Evolutionary conservation across 2,797 vertebrate species (phyloP), one percentile per base, ranked within the genome.

Genomic region (Mallotus villosus): DNA sequence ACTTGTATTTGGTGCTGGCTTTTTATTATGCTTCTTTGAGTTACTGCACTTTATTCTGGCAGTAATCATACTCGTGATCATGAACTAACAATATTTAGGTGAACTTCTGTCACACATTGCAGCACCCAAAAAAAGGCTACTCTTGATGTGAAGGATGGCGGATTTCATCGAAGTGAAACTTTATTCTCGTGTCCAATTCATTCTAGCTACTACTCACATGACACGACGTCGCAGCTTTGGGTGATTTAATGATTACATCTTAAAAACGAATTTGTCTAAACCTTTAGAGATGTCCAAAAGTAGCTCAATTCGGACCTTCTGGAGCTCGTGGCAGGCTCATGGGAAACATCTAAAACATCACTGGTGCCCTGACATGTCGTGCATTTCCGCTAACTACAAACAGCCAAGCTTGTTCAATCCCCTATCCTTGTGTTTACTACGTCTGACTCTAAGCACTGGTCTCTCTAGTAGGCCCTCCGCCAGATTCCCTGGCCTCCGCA

Each of bases 21-120:
- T 74, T 81, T 75, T 74, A 62, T 76, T 63, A 22, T 69, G 72
- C 58, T 78, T 34, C 67, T 68, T 76, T 67, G 58, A 67, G 32
- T 62, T 32, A 46, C 25, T 65, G n/a, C 37, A 53, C 67, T 73
- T 75, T 78, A 64, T 72, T 76, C 72, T 72, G 32, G 57, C 12
- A 19, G 68, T 67, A 72, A 82, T 82, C 78, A 27, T 37, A 34
- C 58, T 37, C 21, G 27, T 51, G 55, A 79, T 77, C 71, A 72
- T 1, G n/a, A 49, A 76, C 34, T 60, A 57, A 70, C 68, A 59
- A 41, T 69, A 55, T 46, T 55, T 34, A 49, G 37, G 17, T 72
- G 60, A 61, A 29, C 58, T 63, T 49, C 66, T 14, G 61, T 64
- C 55, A 59, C 70, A 76, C 60, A 59, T 9, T 51, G 34, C 41